Percentiles rank a stretch among this genome's conserved stretches.
These are phyloP conservation scores for Parasteatoda tepidariorum DNA, from an alignment of 1,140 invertebrate species.

Conservation along the genomic window DNA sequence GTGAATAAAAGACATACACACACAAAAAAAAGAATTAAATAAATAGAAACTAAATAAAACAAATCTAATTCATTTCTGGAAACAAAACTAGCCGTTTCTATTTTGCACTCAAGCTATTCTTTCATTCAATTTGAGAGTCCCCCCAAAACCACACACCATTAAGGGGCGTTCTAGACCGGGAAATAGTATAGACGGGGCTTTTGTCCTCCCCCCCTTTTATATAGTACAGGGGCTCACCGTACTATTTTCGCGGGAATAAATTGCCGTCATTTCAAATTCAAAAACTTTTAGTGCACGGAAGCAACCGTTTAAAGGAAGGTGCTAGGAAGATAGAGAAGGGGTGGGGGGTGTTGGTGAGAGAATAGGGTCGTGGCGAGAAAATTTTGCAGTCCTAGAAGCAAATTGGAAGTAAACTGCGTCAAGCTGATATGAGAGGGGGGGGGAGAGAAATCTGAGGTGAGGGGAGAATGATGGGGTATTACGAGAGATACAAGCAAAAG, in stretches of 20 bases:
- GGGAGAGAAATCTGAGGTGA: neutral
- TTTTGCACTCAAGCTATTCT: conserved; percentile 23
- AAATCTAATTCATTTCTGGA: conserved; percentile 41
- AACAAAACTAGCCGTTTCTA: conserved; percentile 22
- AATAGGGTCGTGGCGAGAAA: too few relatives aligned
- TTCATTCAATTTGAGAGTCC: conserved; percentile 47
- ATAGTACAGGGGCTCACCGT: neutral
- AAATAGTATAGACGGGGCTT: neutral
- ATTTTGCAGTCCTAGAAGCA: conserved; percentile 40
- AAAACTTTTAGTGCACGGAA: conserved; percentile 60
- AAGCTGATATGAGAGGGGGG: conserved; percentile 20
- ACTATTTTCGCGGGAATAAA: conserved; percentile 39
- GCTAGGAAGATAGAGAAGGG: conserved; percentile 17
- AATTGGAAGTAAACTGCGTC: conserved; percentile 60
- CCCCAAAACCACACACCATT: conserved; percentile 17
- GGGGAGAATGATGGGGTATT: conserved; percentile 2
- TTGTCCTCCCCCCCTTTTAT: neutral
- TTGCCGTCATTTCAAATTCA: conserved; percentile 61
- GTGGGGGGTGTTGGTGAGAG: neutral
- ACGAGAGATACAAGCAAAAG: conserved; percentile 20
- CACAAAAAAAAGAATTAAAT: neutral
- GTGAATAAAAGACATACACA: neutral
- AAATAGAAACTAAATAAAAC: neutral
- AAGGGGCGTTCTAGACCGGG: conserved; percentile 13
- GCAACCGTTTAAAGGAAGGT: conserved; percentile 51